Conservation (phyloP, 2,113 vertebrate species). For the Callaeas wilsoni region DNA sequence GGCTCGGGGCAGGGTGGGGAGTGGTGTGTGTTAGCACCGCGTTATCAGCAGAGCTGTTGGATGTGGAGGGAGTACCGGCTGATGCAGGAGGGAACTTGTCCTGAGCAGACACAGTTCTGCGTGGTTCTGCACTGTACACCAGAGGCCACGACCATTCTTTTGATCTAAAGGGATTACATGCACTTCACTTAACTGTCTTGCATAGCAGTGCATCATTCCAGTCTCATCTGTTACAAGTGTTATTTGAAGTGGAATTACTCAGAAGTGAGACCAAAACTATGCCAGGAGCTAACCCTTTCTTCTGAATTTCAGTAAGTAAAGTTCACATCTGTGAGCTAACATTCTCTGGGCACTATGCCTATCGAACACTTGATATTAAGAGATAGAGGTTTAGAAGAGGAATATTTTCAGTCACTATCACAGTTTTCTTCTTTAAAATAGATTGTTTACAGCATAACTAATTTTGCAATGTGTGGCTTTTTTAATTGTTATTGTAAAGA, state of each 20-base stretch:
- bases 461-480: neutral
- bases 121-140: neutral
- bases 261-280: neutral
- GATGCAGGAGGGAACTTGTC: neutral
- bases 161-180: neutral
- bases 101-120: neutral
- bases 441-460: neutral
- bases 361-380: neutral
- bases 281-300: neutral
- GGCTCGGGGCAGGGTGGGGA: neutral
- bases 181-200: neutral
- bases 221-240: neutral
- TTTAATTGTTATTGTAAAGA: neutral
- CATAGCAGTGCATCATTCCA: neutral
- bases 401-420: neutral
- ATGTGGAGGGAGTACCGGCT: neutral
- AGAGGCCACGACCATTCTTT: neutral
- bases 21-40: rapidly evolving
- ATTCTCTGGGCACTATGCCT: neutral
- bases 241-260: neutral
- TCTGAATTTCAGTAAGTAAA: neutral
- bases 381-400: neutral
- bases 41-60: neutral
- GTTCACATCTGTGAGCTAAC: neutral
- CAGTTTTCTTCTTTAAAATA: neutral